These are phyloP conservation scores for Heteractis magnifica DNA, from an alignment of 92 coral and sea anemone species.

Conservation along the genomic window DNA sequence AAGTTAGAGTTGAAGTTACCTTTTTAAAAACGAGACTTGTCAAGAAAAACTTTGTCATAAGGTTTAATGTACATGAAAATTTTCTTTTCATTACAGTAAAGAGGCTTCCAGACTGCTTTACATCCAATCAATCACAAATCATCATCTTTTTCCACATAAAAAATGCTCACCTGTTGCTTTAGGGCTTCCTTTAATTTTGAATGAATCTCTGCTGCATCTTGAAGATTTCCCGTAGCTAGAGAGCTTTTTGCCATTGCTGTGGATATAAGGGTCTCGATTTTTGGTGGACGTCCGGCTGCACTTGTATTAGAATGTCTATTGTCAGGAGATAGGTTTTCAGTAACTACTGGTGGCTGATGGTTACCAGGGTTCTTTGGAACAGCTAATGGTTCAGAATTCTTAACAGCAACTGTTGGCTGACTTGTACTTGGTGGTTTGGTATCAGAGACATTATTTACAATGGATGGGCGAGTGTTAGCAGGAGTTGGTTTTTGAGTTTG, in stretches of 20 bases:
- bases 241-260: constrained; percentile 30
- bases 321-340: neutral
- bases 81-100: too few species aligned
- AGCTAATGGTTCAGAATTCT: neutral
- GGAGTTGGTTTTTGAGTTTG: constrained; percentile 8
- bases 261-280: constrained; percentile 17
- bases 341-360: neutral
- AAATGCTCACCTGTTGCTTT: constrained; percentile 58
- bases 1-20: too few species aligned
- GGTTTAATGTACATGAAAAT: too few species aligned
- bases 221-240: constrained; percentile 42
- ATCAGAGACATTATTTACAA: neutral
- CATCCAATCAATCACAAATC: too few species aligned
- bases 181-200: constrained; percentile 69
- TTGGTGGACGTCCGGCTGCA: constrained; percentile 28
- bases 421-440: neutral
- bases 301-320: neutral
- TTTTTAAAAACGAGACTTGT: too few species aligned
- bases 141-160: neutral
- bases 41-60: too few species aligned
- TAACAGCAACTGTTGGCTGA: neutral
- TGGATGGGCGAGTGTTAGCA: neutral
- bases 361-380: neutral
- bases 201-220: constrained; percentile 76
- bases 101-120: too few species aligned